phyloP scores from a whole-genome alignment of 2,113 vertebrate genomes.

The Eudyptes chrysolophus region DNA sequence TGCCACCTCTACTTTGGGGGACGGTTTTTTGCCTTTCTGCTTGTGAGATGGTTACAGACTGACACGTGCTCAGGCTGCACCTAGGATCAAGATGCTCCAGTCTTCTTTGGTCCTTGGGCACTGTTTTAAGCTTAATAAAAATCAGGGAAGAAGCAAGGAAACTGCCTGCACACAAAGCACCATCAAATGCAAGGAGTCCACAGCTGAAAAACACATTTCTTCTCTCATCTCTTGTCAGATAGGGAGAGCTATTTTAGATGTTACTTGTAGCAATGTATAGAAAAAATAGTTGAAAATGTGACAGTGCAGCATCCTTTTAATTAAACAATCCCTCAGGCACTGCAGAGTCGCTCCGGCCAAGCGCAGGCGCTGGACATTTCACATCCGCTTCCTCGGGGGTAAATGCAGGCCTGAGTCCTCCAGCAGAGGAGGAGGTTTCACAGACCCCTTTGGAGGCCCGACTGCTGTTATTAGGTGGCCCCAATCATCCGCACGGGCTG shows the following conservation, averaged over 20 bases:
- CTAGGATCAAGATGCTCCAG: not conserved
- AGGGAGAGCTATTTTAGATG: not conserved
- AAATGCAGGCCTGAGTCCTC: not conserved
- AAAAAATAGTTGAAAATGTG: not conserved
- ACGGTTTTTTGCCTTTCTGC: not conserved
- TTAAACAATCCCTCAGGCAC: not conserved
- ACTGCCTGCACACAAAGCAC: not conserved
- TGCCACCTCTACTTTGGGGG: not conserved
- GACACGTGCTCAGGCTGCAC: not conserved
- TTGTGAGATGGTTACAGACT: not conserved
- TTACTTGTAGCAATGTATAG: not conserved
- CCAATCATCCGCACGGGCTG: fast-evolving
- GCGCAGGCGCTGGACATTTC: not conserved
- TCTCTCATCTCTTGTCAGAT: not conserved
- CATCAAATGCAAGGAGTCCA: not conserved
- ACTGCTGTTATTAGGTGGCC: not conserved
- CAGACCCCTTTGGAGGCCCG: not conserved
- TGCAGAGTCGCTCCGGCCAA: fast-evolving
- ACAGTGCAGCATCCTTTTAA: not conserved
- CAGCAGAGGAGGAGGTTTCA: not conserved
- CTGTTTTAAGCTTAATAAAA: not conserved
- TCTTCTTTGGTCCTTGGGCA: not conserved
- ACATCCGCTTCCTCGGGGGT: fast-evolving
- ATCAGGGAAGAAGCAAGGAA: not conserved
- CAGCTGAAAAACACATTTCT: not conserved